Evolutionary conservation across 2,888 invertebrate species (phyloP).

Genomic region (Lasioglossum villosulum): DNA sequence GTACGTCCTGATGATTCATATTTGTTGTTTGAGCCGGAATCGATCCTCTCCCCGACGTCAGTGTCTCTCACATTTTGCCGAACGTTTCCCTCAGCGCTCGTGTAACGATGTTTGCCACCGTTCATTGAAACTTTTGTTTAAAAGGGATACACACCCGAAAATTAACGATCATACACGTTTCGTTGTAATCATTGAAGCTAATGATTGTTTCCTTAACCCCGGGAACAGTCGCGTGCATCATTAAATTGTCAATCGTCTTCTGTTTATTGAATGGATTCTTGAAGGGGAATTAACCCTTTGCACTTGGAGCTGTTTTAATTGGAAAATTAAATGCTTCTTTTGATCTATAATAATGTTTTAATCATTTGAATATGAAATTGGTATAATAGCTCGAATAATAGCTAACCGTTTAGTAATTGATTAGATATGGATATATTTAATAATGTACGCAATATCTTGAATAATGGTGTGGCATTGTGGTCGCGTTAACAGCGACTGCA

Average conservation of each 20-base stretch:
- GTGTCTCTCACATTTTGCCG: not conserved
- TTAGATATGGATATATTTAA: too few species aligned
- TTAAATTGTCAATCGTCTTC: not conserved
- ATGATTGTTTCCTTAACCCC: not conserved
- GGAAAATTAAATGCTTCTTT: too few species aligned
- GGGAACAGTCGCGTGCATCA: not conserved
- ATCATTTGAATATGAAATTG: too few species aligned
- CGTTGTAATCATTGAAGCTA: not conserved
- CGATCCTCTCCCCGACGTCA: slow-evolving; percentile 24
- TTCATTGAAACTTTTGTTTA: slow-evolving; percentile 21
- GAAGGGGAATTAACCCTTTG: not conserved
- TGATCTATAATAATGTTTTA: too few species aligned
- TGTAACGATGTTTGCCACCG: not conserved
- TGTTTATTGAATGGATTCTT: not conserved
- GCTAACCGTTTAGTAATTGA: too few species aligned
- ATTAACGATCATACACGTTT: not conserved
- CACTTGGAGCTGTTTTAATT: too few species aligned
- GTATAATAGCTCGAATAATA: too few species aligned
- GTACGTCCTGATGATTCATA: slow-evolving; percentile 34
- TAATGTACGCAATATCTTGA: too few species aligned
- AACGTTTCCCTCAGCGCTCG: not conserved
- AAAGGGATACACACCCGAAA: not conserved
- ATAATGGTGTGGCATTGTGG: too few species aligned
- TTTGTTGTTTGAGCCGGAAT: slow-evolving; percentile 54
- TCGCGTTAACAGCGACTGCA: too few species aligned